phyloP scores from a whole-genome alignment of 2,113 vertebrate genomes.

The Melanerpes aurifrons region DNA sequence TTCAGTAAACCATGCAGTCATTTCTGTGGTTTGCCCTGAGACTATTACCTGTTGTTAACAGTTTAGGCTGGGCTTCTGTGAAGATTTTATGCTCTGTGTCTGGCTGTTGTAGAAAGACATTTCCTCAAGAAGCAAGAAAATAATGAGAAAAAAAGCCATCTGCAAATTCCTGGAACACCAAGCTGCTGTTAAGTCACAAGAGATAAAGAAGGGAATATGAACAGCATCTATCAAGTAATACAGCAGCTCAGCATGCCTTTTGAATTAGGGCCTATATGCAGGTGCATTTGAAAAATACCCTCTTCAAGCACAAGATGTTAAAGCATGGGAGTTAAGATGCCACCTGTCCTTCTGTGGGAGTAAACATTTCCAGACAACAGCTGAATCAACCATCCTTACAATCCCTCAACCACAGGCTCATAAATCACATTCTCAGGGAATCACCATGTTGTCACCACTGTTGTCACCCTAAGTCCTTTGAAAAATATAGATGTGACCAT shows the following conservation, averaged over 20 bases:
- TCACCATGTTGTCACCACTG: background rate
- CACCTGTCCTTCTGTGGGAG: background rate
- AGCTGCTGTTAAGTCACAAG: background rate
- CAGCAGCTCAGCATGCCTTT: background rate
- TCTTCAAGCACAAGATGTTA: background rate
- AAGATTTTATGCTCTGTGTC: background rate
- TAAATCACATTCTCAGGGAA: slow-evolving; percentile 10
- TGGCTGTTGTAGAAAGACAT: background rate
- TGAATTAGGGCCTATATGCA: background rate
- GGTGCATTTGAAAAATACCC: background rate
- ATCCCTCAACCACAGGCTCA: background rate
- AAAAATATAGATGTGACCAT: background rate
- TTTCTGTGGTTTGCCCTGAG: background rate
- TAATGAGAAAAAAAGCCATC: background rate
- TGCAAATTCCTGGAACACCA: background rate
- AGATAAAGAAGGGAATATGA: background rate
- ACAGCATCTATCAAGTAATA: background rate
- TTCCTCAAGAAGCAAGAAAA: background rate
- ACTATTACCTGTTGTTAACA: background rate
- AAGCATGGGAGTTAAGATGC: background rate
- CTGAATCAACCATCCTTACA: background rate
- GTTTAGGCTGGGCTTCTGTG: background rate
- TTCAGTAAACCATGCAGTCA: background rate
- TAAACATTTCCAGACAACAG: slow-evolving; percentile 22
- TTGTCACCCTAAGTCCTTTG: background rate